These are phyloP conservation scores for Cheiracanthium punctorium DNA, from an alignment of 2,888 invertebrate genomes.

Conservation along the genomic window DNA sequence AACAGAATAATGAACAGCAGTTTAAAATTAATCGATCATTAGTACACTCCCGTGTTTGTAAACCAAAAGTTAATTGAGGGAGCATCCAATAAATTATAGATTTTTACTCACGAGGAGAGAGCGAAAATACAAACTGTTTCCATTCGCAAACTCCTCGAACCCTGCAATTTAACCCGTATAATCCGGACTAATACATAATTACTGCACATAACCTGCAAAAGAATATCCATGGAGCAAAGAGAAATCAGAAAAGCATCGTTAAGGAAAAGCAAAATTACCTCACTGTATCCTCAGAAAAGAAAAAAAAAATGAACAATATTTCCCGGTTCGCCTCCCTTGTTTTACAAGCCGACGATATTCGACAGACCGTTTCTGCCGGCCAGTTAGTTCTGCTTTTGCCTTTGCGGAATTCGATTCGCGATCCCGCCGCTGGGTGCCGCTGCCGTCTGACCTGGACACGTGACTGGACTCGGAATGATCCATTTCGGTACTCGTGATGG, in stretches of 20 bases:
- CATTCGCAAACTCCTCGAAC: background rate
- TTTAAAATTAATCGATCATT: too few species aligned
- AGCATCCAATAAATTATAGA: constrained; percentile 4
- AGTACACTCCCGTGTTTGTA: too few species aligned
- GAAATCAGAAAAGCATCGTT: background rate
- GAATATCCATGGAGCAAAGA: background rate
- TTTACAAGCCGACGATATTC: constrained; percentile 14
- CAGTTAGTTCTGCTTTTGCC: constrained; percentile 48
- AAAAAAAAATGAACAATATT: too few species aligned
- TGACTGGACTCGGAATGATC: constrained; percentile 55
- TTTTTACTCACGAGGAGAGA: background rate
- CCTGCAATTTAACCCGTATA: too few species aligned
- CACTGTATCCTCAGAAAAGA: background rate
- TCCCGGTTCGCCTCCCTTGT: background rate
- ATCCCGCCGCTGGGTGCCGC: constrained; percentile 58
- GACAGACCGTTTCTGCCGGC: constrained; percentile 30
- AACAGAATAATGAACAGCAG: too few species aligned
- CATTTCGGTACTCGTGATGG: constrained; percentile 35
- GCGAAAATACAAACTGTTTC: background rate
- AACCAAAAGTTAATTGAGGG: background rate
- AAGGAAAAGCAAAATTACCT: background rate
- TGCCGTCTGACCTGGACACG: constrained; percentile 59
- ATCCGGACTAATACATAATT: background rate
- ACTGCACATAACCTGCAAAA: background rate
- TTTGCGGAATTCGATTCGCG: constrained; percentile 65